Percentiles rank a stretch among this genome's conserved stretches.
These are phyloP conservation scores for Pelecanoides urinatrix DNA, from an alignment of 2,113 vertebrate genomes.

Conservation along the genomic window DNA sequence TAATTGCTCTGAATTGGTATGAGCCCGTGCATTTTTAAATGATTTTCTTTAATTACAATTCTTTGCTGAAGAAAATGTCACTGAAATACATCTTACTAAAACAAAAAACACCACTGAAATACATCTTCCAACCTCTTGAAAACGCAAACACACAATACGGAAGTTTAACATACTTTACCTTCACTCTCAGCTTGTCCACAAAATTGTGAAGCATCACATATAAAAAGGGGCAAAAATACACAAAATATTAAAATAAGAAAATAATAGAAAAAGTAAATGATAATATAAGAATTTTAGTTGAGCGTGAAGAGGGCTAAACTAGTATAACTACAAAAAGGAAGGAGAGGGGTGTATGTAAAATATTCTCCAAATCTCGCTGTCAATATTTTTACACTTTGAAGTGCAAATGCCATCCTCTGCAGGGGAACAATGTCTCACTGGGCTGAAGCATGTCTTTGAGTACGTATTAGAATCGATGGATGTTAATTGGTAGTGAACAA, in stretches of 20 bases:
- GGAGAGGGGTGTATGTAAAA: background rate
- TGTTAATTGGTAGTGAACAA: background rate
- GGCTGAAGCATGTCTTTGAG: background rate
- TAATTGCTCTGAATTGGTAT: conserved; percentile 71
- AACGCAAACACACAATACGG: background rate
- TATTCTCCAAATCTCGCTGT: background rate
- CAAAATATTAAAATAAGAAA: background rate
- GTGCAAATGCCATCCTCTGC: background rate
- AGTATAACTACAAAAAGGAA: background rate
- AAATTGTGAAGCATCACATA: background rate
- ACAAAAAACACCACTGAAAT: background rate
- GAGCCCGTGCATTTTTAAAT: conserved; percentile 54
- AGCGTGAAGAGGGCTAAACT: background rate
- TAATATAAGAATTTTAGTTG: background rate
- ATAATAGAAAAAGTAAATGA: background rate
- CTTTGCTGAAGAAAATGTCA: conserved; percentile 33
- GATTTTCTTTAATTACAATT: conserved; percentile 72
- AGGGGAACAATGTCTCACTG: background rate
- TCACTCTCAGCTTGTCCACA: background rate
- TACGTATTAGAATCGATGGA: background rate
- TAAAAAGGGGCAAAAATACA: background rate
- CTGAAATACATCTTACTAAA: conserved; percentile 13
- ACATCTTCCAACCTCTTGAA: background rate
- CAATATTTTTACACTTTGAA: background rate
- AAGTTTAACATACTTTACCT: background rate